Evolutionary conservation across 2,797 vertebrate genomes (phyloP).

Genomic region (Chelonia mydas): DNA sequence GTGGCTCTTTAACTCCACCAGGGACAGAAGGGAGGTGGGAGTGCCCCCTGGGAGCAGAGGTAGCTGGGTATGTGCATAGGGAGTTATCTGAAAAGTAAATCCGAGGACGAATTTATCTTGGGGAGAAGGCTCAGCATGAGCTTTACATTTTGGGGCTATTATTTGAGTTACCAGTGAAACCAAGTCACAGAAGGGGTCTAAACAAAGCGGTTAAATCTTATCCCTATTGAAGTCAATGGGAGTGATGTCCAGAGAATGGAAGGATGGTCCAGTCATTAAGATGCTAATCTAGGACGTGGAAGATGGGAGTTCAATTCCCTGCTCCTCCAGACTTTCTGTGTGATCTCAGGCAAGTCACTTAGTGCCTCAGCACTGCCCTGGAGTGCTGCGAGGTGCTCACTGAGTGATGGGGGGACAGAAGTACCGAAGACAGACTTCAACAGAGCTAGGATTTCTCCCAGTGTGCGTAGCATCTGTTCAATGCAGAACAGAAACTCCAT

Average conservation of each 20-base stretch:
- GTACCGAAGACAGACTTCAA: neutral
- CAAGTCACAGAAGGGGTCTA: neutral
- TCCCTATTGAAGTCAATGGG: neutral
- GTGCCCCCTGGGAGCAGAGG: neutral
- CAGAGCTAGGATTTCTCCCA: constrained; percentile 4
- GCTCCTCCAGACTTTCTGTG: neutral
- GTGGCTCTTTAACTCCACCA: neutral
- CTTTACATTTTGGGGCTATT: neutral
- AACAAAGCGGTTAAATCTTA: neutral
- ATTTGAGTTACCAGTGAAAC: neutral
- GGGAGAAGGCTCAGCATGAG: neutral
- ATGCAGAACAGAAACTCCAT: constrained; percentile 2
- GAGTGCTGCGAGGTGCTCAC: neutral
- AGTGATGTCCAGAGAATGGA: neutral
- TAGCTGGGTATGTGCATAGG: neutral
- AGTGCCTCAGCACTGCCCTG: neutral
- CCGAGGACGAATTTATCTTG: neutral
- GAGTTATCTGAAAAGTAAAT: neutral
- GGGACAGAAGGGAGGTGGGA: neutral
- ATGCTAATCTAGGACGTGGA: neutral
- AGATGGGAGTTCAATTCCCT: neutral
- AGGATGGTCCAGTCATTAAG: neutral
- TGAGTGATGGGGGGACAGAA: rapidly evolving
- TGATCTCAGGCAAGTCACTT: neutral
- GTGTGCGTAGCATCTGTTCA: neutral